A percentile compares a stretch with the other conserved stretches of the same genome.
Evolutionary conservation across 2,113 vertebrate species (phyloP).

Genomic region (Strix uralensis): DNA sequence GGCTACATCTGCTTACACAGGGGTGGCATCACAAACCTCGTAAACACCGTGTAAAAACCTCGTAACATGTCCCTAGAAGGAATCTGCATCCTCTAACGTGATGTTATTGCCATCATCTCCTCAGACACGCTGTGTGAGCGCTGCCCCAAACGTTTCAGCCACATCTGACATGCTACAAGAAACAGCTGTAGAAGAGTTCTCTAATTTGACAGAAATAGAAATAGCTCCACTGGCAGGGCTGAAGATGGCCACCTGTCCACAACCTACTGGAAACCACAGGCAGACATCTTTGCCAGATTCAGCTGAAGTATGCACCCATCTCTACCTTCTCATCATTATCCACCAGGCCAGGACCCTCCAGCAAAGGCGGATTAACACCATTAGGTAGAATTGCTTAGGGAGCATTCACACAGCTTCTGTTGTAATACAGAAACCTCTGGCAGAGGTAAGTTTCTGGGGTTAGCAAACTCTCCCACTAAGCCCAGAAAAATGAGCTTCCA

Average conservation of each 20-base stretch:
- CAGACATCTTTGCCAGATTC: not conserved
- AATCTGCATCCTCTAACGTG: not conserved
- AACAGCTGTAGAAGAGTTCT: not conserved
- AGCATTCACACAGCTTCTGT: not conserved
- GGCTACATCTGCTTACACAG: not conserved
- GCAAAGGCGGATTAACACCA: not conserved
- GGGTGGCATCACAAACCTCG: not conserved
- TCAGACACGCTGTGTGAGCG: not conserved
- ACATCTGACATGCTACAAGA: not conserved
- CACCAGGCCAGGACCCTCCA: not conserved
- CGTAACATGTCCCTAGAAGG: not conserved
- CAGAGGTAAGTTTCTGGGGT: not conserved
- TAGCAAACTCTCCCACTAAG: not conserved
- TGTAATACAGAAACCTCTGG: not conserved
- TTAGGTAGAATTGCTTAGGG: not conserved
- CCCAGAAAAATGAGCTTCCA: not conserved
- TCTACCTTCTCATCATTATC: not conserved
- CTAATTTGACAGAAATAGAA: not conserved
- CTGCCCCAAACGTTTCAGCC: not conserved
- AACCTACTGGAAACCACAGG: not conserved
- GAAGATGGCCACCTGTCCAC: not conserved
- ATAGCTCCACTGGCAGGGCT: not conserved
- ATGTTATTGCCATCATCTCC: not conserved
- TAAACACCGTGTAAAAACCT: not conserved
- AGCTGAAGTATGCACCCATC: not conserved